Evolutionary conservation across 2,888 invertebrate genomes (phyloP).

Genomic region (Hirtodrosophila trivittata): DNA sequence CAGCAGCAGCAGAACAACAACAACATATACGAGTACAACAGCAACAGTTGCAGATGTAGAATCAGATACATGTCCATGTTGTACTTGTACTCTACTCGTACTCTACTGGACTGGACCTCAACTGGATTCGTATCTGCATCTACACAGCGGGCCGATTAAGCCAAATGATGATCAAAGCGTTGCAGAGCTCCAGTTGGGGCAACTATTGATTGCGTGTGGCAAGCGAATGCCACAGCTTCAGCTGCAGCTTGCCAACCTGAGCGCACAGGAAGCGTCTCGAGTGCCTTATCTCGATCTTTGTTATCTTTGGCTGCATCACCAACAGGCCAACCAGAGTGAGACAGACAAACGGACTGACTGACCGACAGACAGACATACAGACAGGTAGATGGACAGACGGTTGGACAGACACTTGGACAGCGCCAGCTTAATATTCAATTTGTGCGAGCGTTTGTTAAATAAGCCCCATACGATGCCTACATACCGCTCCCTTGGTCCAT

Average conservation of each 20-base stretch:
- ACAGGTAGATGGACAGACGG: constrained; percentile 23
- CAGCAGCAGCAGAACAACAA: constrained; percentile 15
- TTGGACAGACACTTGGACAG: constrained; percentile 11
- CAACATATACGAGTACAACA: constrained; percentile 28
- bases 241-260: constrained; percentile 43
- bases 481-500: too few relatives aligned
- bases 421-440: constrained; percentile 76
- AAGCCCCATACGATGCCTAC: constrained; percentile 12
- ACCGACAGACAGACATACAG: constrained; percentile 1
- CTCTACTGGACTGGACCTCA: constrained; percentile 4
- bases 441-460: constrained; percentile 70
- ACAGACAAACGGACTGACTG: constrained; percentile 6
- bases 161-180: constrained; percentile 77
- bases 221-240: constrained; percentile 38
- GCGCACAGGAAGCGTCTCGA: constrained; percentile 63
- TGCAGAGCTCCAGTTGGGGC: constrained; percentile 46
- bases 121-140: constrained; percentile 48
- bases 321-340: constrained; percentile 16
- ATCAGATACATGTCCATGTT: constrained; percentile 51
- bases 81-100: constrained; percentile 2
- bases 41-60: constrained; percentile 27
- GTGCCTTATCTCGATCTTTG: constrained; percentile 66
- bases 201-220: constrained; percentile 74
- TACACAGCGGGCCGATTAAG: constrained; percentile 75
- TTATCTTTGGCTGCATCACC: constrained; percentile 56